Conservation (phyloP, 1,140 invertebrate species). For the Drosophila serrata region DNA sequence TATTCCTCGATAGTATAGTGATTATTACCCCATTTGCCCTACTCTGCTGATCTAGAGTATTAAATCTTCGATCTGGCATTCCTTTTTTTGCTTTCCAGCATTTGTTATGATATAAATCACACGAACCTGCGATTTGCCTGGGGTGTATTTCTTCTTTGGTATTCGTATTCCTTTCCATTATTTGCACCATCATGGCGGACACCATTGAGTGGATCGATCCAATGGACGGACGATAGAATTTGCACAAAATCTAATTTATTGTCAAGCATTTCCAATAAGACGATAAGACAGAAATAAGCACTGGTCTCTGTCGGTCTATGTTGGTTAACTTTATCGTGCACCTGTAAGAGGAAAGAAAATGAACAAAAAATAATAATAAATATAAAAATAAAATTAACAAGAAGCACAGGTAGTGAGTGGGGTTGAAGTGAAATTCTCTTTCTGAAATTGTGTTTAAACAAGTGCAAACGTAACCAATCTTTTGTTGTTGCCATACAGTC, state of each 20-base stretch:
- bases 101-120: conserved; percentile 69
- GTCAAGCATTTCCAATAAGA: conserved; percentile 67
- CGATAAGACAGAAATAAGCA: conserved; percentile 66
- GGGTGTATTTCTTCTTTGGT: conserved; percentile 36
- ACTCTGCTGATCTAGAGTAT: conserved; percentile 19
- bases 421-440: conserved; percentile 19
- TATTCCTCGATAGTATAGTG: not conserved
- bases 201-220: conserved; percentile 60
- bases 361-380: conserved; percentile 30
- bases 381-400: conserved; percentile 39
- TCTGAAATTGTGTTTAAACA: conserved; percentile 74
- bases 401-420: conserved; percentile 19
- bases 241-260: conserved; percentile 81
- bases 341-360: conserved; percentile 59
- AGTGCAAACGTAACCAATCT: conserved; percentile 79
- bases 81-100: conserved; percentile 12
- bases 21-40: not conserved
- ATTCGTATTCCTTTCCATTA: conserved; percentile 26
- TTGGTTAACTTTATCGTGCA: conserved; percentile 67
- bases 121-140: conserved; percentile 51
- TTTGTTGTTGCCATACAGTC: conserved; percentile 43
- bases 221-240: conserved; percentile 49
- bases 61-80: conserved; percentile 20
- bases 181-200: conserved; percentile 68
- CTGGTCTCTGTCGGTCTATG: conserved; percentile 27